Conservation (phyloP, 2,113 vertebrate genomes). For the Candoia aspera region DNA sequence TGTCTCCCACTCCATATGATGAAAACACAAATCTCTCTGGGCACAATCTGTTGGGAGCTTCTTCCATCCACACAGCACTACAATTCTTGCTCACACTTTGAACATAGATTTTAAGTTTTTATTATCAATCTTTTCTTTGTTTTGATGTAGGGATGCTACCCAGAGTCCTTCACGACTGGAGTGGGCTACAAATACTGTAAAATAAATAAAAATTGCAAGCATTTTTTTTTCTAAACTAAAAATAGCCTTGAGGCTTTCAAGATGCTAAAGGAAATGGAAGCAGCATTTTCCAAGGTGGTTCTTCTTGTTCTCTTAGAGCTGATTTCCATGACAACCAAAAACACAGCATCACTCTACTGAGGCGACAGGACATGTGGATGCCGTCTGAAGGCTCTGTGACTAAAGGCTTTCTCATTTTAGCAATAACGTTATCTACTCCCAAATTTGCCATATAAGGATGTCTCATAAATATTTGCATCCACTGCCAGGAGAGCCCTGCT, state of each 20-base stretch:
- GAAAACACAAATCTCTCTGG: neutral
- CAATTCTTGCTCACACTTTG: too few relatives aligned
- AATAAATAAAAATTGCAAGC: too few relatives aligned
- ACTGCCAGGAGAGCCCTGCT: too few relatives aligned
- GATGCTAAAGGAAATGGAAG: neutral
- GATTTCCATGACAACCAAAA: neutral
- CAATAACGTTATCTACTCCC: neutral
- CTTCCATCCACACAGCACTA: neutral
- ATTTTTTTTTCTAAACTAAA: neutral
- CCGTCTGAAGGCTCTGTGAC: neutral
- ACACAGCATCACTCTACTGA: neutral
- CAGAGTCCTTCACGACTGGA: too few relatives aligned
- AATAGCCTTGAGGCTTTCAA: neutral
- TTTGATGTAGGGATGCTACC: too few relatives aligned
- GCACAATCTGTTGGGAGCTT: neutral
- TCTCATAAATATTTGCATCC: too few relatives aligned
- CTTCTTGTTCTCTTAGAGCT: neutral
- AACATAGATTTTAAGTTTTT: too few relatives aligned
- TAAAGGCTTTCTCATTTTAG: neutral
- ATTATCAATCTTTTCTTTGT: too few relatives aligned
- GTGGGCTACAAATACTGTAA: too few relatives aligned
- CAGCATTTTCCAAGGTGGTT: neutral
- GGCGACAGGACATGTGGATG: too few relatives aligned
- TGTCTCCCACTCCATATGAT: neutral
- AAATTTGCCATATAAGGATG: too few relatives aligned